Evolutionary conservation across 37 sponge, comb jelly and placozoan species (phyloP), one percentile per base, ranked within the genome.

Genomic region (Petrosia ficiformis): DNA sequence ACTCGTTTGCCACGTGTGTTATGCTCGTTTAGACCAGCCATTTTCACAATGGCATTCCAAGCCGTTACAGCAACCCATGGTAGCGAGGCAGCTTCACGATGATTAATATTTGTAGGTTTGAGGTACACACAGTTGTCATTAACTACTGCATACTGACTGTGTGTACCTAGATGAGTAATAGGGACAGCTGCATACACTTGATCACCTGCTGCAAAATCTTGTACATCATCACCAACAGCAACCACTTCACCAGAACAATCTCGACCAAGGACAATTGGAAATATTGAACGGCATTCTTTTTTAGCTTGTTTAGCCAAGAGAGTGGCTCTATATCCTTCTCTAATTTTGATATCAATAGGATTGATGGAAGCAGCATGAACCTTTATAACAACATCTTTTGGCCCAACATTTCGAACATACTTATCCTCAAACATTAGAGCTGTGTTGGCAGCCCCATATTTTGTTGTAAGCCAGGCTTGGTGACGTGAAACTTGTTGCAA

Each of bases 221-320:
- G 79, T 10, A 90, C 91, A 11, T 80, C 65, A 24, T 86, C 84
- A 39, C 95, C 95, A 25, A 86, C 84, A 22, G 88, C 90, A 34
- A 84, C 82, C 4, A 94, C 88, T 44, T 89, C 95, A 33, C 95
- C 95, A 22, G 95, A 69, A 59, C 91, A 94, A 64, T 94, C 95
- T 59, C 91, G 70, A 16, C 95, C 95, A 11, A 94, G 72, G 29
- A 87, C 44, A 6, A 78, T 80, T 44, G 95, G 95, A 44, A 90
- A 84, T 19, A 68, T 1, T 42, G 37, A 38, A 59, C 54, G 1
- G 30, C 40, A 59, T 42, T 37, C 58, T 26, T 38, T 14, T 21
- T 21, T 65, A 4, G 71, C 67, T 24, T 80, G 19, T 1, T 24
- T 58, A 31, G 42, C 33, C 10, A 81, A 26, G n/a, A 80, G 21